Evolutionary conservation across 2,113 vertebrate genomes (phyloP).

Genomic region (Lagopus muta): DNA sequence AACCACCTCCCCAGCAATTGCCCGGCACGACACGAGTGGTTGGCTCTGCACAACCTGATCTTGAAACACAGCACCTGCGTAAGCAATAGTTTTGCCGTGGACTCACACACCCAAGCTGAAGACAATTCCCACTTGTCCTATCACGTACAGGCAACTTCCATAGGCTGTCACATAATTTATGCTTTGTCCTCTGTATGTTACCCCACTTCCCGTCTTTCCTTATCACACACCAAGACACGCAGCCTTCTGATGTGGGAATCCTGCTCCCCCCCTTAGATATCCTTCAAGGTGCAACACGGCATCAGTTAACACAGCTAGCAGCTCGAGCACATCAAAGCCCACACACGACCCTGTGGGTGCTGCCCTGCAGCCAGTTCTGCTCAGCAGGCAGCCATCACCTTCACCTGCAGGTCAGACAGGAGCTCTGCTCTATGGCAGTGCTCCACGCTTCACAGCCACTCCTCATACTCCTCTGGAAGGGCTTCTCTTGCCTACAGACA

Average conservation of each 20-base stretch:
- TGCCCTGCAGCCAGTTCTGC: neutral
- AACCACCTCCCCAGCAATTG: neutral
- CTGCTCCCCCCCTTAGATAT: neutral
- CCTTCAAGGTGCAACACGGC: neutral
- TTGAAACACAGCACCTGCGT: neutral
- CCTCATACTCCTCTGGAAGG: neutral
- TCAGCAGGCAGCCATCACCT: neutral
- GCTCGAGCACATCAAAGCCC: neutral
- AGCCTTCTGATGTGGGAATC: neutral
- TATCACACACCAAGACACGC: accelerated
- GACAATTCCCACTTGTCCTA: neutral
- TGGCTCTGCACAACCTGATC: neutral
- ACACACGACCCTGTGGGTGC: neutral
- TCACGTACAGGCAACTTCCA: neutral
- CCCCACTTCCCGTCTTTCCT: neutral
- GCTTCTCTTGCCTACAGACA: neutral
- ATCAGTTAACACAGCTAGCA: neutral
- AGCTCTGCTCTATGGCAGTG: neutral
- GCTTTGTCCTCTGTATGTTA: neutral
- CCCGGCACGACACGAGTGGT: neutral
- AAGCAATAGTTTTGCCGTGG: neutral
- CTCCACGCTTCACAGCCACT: neutral
- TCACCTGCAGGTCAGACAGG: neutral
- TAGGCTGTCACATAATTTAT: neutral
- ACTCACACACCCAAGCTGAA: neutral